A percentile compares a stretch with the other conserved stretches of the same genome.
Evolutionary conservation across 1,140 invertebrate genomes (phyloP).

Genomic region (Lutraria rhynchaena): DNA sequence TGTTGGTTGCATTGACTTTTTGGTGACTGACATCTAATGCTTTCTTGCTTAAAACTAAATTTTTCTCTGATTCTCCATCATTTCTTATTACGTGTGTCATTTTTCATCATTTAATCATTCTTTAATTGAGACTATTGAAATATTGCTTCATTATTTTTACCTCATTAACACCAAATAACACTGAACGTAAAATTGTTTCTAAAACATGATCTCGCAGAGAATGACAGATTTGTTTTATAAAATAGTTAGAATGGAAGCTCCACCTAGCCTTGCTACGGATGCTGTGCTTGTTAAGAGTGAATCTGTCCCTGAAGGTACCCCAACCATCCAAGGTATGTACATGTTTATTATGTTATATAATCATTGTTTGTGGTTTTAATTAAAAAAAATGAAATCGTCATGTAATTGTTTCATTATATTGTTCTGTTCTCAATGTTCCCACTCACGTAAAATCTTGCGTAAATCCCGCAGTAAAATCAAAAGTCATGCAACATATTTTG

Average conservation of each 20-base stretch:
- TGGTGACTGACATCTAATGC: no score
- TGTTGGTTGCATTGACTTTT: no score
- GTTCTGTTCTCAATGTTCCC: not conserved
- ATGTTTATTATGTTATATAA: not conserved
- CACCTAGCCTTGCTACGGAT: constrained; percentile 66
- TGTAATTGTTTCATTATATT: not conserved
- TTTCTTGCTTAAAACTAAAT: no score
- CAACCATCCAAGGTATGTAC: constrained; percentile 66
- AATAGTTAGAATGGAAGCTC: not conserved
- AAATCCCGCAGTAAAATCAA: no score
- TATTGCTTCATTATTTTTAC: not conserved
- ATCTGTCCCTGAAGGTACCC: constrained; percentile 63
- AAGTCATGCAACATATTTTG: no score
- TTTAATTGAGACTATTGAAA: no score
- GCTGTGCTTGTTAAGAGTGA: constrained; percentile 75
- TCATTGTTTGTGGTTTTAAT: not conserved
- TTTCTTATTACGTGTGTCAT: no score
- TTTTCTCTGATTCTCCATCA: no score
- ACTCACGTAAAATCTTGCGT: no score
- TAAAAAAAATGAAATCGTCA: not conserved
- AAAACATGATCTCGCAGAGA: no score
- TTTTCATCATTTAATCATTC: no score
- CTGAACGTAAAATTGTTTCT: not conserved
- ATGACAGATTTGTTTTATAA: not conserved
- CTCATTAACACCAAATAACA: not conserved